Evolutionary conservation across 2,113 vertebrate species (phyloP), one percentile per base, ranked within the genome.

Genomic region (Physeter macrocephalus): DNA sequence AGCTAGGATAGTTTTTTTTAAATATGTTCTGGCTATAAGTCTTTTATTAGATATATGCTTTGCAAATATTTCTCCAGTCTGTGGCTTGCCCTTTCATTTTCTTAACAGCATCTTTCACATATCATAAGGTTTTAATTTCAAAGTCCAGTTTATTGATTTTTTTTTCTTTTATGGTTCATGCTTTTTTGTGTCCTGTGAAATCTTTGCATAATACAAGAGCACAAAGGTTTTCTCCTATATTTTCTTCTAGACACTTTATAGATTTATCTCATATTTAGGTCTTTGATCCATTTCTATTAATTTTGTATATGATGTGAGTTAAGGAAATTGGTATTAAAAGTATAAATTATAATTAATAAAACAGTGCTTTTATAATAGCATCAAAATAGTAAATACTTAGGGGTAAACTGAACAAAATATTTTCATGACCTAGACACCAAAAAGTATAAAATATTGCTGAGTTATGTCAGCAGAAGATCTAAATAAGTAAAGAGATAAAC

Each of bases 401-500:
- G 13, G 49, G 8, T 72, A 41, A 84, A 89, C 27, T 52, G 20
- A n/a, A 78, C 41, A 94, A 90, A 83, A 78, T 82, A 91, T 59
- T 75, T 95, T 21, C 41, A 84, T 88, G 31, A 87, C 34, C 34
- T 93, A 14, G 59, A 62, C 81, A 67, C 74, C 43, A 13, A 80
- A 75, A 90, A 54, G 23, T 77, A 59, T 15, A 67, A 92, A 64
- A 46, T 12, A 31, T 74, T 92, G 57, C n/a, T 94, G 46, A 90
- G 27, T 39, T 78, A 66, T 27, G 6, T 92, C 62, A 52, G 95
- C 92, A 80, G 34, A 96, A 95, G 18, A 82, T 46, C 85, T 62
- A 52, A 88, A 59, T 90, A 90, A 94, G 34, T 81, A 54, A 97
- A 49, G 78, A 94, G 80, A 34, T 52, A 78, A n/a, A 57, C 23